A percentile compares a stretch with the other conserved stretches of the same genome.
phyloP scores from a whole-genome alignment of 1,140 invertebrate genomes.

The Lepidurus couesii region DNA sequence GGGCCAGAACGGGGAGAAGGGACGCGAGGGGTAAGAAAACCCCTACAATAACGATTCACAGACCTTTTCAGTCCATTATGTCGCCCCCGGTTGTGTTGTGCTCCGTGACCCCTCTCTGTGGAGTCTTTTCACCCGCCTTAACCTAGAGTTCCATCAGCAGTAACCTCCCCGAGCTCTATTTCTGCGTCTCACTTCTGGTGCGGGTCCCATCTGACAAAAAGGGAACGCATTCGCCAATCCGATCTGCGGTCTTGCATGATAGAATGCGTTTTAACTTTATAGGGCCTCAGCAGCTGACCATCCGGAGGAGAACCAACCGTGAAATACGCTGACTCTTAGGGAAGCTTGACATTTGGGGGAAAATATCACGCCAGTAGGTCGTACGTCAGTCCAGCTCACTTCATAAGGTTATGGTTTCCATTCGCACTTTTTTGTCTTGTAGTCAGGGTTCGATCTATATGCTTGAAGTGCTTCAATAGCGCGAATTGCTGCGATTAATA shows the following conservation, averaged over 20 bases:
- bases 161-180: slow-evolving; percentile 5
- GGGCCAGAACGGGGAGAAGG: not conserved
- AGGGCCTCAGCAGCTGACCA: not conserved
- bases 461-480: too few relatives aligned
- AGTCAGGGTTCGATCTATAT: too few relatives aligned
- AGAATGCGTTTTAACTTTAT: not conserved
- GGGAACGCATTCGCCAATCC: not conserved
- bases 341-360: too few relatives aligned
- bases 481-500: too few relatives aligned
- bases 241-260: not conserved
- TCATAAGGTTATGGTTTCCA: too few relatives aligned
- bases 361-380: too few relatives aligned
- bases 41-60: slow-evolving; percentile 9
- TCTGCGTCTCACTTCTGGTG: not conserved
- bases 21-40: not conserved
- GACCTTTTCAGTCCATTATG: not conserved
- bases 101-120: not conserved
- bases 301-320: too few relatives aligned
- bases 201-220: not conserved
- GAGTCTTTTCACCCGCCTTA: not conserved
- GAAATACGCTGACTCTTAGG: too few relatives aligned
- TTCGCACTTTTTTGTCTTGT: too few relatives aligned
- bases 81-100: not conserved
- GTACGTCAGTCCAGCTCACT: too few relatives aligned
- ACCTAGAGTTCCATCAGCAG: slow-evolving; percentile 5